These are phyloP conservation scores for Oostethus manadensis DNA, from an alignment of 2,113 vertebrate genomes.

Conservation along the genomic window DNA sequence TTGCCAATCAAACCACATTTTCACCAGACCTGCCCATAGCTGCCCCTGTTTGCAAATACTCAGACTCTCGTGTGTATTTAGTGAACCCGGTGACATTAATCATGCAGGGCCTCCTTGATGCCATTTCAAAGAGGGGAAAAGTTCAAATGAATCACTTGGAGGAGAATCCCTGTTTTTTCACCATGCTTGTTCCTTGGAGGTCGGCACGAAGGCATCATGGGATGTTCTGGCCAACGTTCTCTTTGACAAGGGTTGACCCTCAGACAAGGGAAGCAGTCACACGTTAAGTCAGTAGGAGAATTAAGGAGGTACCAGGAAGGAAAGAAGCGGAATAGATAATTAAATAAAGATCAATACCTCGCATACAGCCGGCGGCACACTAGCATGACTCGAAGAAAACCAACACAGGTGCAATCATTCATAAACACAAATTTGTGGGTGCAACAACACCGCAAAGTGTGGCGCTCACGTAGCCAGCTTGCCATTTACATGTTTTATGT, in stretches of 20 bases:
- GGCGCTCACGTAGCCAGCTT: conserved; percentile 18
- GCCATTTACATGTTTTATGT: conserved; percentile 42
- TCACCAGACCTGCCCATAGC: conserved; percentile 14
- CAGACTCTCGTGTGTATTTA: conserved; percentile 24
- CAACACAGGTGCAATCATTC: background rate
- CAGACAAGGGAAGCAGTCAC: conserved; percentile 18
- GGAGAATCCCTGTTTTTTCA: conserved; percentile 33
- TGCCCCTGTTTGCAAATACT: conserved; percentile 33
- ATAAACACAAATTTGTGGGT: background rate
- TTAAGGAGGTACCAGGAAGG: background rate
- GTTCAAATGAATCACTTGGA: conserved; percentile 54
- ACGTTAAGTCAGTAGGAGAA: conserved; percentile 5
- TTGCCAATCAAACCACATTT: conserved; percentile 38
- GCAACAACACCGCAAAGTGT: conserved; percentile 15
- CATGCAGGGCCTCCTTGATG: conserved; percentile 54
- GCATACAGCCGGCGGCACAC: conserved; percentile 1
- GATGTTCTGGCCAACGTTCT: conserved; percentile 13
- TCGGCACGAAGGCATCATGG: conserved; percentile 24
- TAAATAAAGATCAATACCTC: conserved; percentile 18
- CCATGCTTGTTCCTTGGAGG: conserved; percentile 16
- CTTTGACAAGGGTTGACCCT: conserved; percentile 16
- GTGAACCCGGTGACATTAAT: conserved; percentile 44
- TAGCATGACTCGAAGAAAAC: background rate
- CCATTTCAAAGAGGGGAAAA: conserved; percentile 61
- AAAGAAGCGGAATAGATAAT: background rate